A percentile compares a stretch with the other conserved stretches of the same genome.
phyloP scores from a whole-genome alignment of 2,888 invertebrate genomes.

The Orchesellides sinensis region DNA sequence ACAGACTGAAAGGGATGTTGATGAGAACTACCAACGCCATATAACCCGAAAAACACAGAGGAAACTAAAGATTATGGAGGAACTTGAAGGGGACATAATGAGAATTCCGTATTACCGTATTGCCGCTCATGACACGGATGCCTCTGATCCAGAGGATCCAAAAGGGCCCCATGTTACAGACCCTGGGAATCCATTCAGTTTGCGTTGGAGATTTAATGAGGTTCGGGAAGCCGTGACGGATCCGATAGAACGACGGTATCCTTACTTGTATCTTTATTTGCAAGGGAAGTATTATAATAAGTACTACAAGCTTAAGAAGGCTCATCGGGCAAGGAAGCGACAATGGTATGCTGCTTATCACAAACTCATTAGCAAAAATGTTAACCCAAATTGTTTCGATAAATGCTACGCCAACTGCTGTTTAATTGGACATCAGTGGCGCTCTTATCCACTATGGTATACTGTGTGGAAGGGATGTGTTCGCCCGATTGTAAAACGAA shows the following conservation, averaged over 20 bases:
- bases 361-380: too few relatives aligned
- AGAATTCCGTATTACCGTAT: slow-evolving; percentile 24
- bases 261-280: slow-evolving; percentile 1
- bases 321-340: not conserved
- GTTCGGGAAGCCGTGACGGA: slow-evolving; percentile 14
- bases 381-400: too few relatives aligned
- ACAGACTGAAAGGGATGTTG: not conserved
- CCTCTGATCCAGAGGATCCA: slow-evolving; percentile 22
- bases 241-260: slow-evolving; percentile 11
- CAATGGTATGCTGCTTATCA: not conserved
- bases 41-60: not conserved
- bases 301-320: not conserved
- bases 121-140: slow-evolving; percentile 19
- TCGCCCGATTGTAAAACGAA: not conserved
- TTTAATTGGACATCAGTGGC: not conserved
- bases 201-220: slow-evolving; percentile 4
- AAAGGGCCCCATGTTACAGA: not conserved
- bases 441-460: slow-evolving; percentile 31
- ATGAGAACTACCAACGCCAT: slow-evolving; percentile 12
- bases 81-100: not conserved
- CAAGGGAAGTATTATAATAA: slow-evolving; percentile 14
- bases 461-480: not conserved
- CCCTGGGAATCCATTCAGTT: slow-evolving; percentile 5
- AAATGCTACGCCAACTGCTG: too few relatives aligned
- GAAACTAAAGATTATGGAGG: not conserved